Evolutionary conservation across 2,888 invertebrate genomes (phyloP), one percentile per base, ranked within the genome.

Genomic region (Dynastes tityus): DNA sequence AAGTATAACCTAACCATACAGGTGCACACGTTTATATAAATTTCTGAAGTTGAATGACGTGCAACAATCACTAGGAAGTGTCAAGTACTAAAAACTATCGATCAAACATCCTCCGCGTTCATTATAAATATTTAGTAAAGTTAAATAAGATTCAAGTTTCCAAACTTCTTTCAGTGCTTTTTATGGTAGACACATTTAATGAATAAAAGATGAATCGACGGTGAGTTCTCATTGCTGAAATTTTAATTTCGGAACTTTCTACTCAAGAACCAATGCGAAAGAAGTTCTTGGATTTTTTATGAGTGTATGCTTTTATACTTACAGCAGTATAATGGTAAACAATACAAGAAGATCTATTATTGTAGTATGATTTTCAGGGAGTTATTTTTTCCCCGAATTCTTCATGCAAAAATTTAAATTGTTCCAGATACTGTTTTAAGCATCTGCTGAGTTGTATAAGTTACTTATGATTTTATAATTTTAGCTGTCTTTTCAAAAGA

Each of bases 131-230:
- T 64, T 64, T 64, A 37, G 64, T 29, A n/a, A 64, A 64, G 64
- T 64, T 64, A 64, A 64, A 64, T 64, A 64, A 64, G 64, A 64
- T 64, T 64, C 32, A 64, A 64, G 64, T 37, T 64, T 64, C 37
- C n/a, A 32, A 37, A 32, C 37, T 64, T 64, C 11, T 16, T 37
- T 29, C 64, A 37, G 9, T 29, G 37, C 64, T 64, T 64, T 64
- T 64, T 64, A 64, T 64, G 64, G 37, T 32, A 32, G 64, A 37
- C 64, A 16, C 64, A 64, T 64, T 64, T 64, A 64, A 64, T 64
- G 64, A 64, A 64, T 64, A 64, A 64, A 64, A 64, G 29, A 64
- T 64, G 13, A 64, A 6, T 64, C 32, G 37, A 32, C 32, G 64
- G 64, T 37, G 37, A 64, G 64, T 64, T 64, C 37, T 32, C 64